Evolutionary conservation across 2,888 invertebrate genomes (phyloP).

Genomic region (Apocheima hispidaria): DNA sequence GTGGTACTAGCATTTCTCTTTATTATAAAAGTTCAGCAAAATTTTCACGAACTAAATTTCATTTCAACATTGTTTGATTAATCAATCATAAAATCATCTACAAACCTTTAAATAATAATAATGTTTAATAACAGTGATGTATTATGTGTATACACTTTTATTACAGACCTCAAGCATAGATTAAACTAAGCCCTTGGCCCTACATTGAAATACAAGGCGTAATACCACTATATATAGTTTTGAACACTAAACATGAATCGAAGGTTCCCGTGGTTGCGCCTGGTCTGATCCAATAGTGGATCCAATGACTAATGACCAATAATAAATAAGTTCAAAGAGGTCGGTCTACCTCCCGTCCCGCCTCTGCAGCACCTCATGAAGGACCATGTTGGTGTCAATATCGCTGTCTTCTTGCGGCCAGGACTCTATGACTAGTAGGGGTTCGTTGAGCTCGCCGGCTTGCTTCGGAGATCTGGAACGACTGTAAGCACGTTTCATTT

Average conservation of each 20-base stretch:
- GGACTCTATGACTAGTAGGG: constrained; percentile 65
- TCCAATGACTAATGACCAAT: constrained; percentile 1
- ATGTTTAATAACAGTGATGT: too few species aligned
- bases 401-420: constrained; percentile 78
- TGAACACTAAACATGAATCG: not conserved
- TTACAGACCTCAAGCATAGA: not conserved
- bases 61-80: not conserved
- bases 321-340: not conserved
- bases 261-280: not conserved
- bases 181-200: not conserved
- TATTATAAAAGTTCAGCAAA: not conserved
- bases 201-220: not conserved
- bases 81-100: not conserved
- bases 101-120: not conserved
- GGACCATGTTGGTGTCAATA: constrained; percentile 81
- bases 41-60: not conserved
- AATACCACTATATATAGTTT: constrained; percentile 18
- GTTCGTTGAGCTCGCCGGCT: constrained; percentile 63
- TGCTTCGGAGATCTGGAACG: constrained; percentile 45
- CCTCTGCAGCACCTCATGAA: constrained; percentile 77
- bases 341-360: constrained; percentile 39
- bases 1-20: constrained; percentile 15
- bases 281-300: not conserved
- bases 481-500: constrained; percentile 22
- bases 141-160: too few species aligned